Percentiles rank a stretch among this genome's conserved stretches.
Evolutionary conservation across 1,140 invertebrate species (phyloP).

Genomic region (Cydia strobilella): DNA sequence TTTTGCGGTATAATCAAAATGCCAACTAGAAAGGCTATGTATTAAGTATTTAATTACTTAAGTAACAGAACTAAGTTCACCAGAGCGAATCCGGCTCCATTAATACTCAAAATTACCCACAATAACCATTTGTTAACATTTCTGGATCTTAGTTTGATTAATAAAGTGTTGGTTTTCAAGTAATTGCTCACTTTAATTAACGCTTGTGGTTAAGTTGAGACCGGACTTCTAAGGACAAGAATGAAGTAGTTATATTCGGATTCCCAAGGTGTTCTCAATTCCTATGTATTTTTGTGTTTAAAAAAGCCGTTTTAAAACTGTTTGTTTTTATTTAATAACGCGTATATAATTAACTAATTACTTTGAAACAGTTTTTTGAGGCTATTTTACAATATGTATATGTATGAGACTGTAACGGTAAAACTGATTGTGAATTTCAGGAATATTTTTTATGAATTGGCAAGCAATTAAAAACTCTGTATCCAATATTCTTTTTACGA

Average conservation of each 20-base stretch:
- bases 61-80: neutral
- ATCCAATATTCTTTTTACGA: no score
- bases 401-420: no score
- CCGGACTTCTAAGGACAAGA: neutral
- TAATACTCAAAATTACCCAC: neutral
- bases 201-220: neutral
- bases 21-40: constrained; percentile 1
- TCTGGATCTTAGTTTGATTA: constrained; percentile 8
- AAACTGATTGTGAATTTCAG: no score
- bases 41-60: constrained; percentile 15
- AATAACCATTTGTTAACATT: constrained; percentile 2
- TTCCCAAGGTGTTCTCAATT: neutral
- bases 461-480: no score
- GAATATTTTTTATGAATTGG: no score
- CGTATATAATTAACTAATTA: no score
- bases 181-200: neutral
- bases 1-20: constrained; percentile 9
- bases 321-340: no score
- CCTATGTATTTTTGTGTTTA: no score
- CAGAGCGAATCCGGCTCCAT: neutral
- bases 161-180: neutral
- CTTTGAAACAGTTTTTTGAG: no score
- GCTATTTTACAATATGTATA: no score
- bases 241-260: neutral
- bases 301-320: no score